Evolutionary conservation across 2,797 vertebrate species (phyloP), one percentile per base, ranked within the genome.

Genomic region (Falco concolor): DNA sequence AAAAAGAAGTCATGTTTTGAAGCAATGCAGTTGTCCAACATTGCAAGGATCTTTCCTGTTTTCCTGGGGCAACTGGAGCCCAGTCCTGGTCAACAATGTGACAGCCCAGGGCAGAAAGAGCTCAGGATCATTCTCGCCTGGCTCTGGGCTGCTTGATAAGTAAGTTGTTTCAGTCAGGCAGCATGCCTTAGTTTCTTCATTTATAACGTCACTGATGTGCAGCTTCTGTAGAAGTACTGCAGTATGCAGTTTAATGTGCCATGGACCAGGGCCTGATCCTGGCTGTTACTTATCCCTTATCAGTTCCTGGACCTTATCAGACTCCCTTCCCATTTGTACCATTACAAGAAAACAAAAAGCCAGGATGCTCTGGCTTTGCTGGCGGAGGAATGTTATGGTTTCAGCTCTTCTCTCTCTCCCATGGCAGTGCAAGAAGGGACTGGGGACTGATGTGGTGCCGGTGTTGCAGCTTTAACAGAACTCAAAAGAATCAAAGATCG

Each of bases 191-290:
- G 47, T 67, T 72, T 72, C 86, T 57, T 45, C 59, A 47, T 32
- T 9, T 13, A 3, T 36, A 74, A 28, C 0, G 0, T 15, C 15
- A 45, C 21, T 5, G 54, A 45, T 32, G 28, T 24, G 61, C 54
- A 40, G 24, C 8, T 73, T 54, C 72, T 8, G 12, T 18, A 28
- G 30, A 42, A 47, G 60, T 8, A n/a, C 36, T 14, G 25, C 25
- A 53, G 57, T 2, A 14, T 2, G 17, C 8, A 4, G 15, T 27
- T 40, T 17, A 10, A 56, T 75, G 45, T 36, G 44, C 28, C 56
- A 10, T 4, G 42, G 61, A 28, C 13, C 75, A 22, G 24, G 32
- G 24, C 38, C 82, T 82, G 47, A 61, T 44, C 45, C 68, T 27
- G 40, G 4, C 34, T 70, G 23, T 54, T 47, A 25, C 47, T 70